A percentile compares a stretch with the other conserved stretches of the same genome.
Evolutionary conservation across 2,888 invertebrate species (phyloP).

Genomic region (Cryptops parisi): DNA sequence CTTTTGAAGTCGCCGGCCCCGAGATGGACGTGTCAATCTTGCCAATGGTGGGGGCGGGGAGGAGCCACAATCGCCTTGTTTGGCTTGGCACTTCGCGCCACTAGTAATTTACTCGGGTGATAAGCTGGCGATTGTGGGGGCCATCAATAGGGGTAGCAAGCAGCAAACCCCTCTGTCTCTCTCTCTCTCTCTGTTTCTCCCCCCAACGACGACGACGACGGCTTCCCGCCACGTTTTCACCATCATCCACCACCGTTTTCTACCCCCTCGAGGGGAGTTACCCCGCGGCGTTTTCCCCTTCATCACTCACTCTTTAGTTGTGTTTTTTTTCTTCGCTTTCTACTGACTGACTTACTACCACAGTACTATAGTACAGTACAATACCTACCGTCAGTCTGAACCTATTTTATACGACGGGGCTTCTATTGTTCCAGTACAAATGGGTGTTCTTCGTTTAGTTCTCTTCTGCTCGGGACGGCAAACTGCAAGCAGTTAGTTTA

Average conservation of each 20-base stretch:
- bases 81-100: slow-evolving; percentile 11
- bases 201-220: slow-evolving; percentile 2
- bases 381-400: too few species aligned
- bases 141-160: slow-evolving; percentile 3
- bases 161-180: slow-evolving; percentile 1
- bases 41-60: neutral
- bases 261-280: too few species aligned
- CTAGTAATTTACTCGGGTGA: slow-evolving; percentile 9
- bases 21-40: neutral
- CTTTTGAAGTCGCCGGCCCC: neutral
- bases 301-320: too few species aligned
- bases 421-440: too few species aligned
- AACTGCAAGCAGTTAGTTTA: too few species aligned
- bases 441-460: too few species aligned
- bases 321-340: too few species aligned
- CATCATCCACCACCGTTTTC: neutral
- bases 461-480: too few species aligned
- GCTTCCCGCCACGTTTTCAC: neutral
- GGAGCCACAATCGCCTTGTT: slow-evolving; percentile 7
- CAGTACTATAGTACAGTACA: too few species aligned
- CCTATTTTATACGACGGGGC: too few species aligned
- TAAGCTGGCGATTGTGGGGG: slow-evolving; percentile 12
- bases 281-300: too few species aligned
- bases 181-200: slow-evolving; percentile 7
- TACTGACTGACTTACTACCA: too few species aligned